Evolutionary conservation across 2,113 vertebrate species (phyloP).

Genomic region (Neodon shergylaensis): DNA sequence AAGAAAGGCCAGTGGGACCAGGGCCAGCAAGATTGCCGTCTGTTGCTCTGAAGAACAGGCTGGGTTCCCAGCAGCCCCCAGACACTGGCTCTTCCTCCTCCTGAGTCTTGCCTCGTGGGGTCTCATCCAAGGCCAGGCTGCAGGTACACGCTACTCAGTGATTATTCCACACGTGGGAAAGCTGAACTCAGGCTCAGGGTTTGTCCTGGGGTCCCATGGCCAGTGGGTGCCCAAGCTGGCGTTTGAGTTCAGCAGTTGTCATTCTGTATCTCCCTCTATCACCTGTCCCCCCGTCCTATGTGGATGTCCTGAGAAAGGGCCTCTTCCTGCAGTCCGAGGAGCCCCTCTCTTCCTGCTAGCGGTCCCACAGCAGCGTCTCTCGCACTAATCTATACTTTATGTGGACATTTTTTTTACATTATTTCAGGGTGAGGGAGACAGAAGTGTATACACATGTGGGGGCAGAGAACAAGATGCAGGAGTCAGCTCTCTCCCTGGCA

Average conservation of each 20-base stretch:
- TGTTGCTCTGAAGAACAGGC: background rate
- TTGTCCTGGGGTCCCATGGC: background rate
- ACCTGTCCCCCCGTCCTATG: background rate
- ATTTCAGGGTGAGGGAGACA: too few relatives aligned
- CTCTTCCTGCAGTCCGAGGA: background rate
- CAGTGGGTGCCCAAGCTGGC: background rate
- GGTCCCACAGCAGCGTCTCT: fast-evolving
- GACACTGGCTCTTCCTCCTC: background rate
- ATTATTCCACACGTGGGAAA: background rate
- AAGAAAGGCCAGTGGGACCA: background rate
- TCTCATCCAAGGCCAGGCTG: background rate
- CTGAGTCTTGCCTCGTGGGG: background rate
- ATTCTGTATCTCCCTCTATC: fast-evolving
- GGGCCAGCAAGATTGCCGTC: background rate
- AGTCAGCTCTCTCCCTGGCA: background rate
- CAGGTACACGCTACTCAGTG: background rate
- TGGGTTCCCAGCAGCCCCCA: background rate
- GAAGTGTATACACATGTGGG: background rate
- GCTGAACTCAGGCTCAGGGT: background rate
- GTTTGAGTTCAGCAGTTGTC: background rate
- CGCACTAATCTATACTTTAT: background rate
- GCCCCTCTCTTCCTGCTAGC: background rate
- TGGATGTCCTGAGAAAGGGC: background rate
- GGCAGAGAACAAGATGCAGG: background rate
- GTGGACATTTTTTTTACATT: background rate